These are phyloP conservation scores for Channa argus DNA, from an alignment of 2,113 vertebrate genomes.

Conservation along the genomic window DNA sequence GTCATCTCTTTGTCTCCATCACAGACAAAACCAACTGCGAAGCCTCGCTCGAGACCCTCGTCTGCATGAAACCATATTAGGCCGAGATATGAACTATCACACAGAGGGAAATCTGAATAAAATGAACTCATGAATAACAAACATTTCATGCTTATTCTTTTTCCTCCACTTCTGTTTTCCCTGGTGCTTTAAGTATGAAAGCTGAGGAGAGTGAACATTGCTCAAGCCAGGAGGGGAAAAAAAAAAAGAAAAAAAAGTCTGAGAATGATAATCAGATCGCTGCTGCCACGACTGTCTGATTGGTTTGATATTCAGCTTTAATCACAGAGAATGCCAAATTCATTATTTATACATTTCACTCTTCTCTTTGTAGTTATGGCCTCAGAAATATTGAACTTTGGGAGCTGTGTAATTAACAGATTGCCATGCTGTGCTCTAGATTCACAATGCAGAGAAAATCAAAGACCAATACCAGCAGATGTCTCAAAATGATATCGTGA, in stretches of 20 bases:
- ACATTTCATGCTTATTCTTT: conserved; percentile 29
- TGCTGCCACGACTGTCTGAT: conserved; percentile 51
- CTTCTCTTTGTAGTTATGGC: conserved; percentile 59
- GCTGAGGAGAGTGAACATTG: conserved; percentile 30
- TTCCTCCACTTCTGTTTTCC: conserved; percentile 36
- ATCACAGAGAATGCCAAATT: conserved; percentile 61
- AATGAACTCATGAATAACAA: conserved; percentile 62
- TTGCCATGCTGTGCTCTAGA: conserved; percentile 31
- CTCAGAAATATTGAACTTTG: conserved; percentile 62
- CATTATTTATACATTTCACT: conserved; percentile 70
- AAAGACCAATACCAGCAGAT: conserved; percentile 46
- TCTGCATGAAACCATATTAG: conserved; percentile 30
- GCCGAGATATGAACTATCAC: conserved; percentile 49
- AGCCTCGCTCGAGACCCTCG: conserved; percentile 19
- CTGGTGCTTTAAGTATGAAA: conserved; percentile 52
- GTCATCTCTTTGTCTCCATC: conserved; percentile 23
- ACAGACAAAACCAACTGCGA: background rate
- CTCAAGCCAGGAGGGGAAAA: conserved; percentile 17
- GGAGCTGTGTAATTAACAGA: conserved; percentile 56
- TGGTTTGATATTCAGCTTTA: conserved; percentile 73
- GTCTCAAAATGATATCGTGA: conserved; percentile 37
- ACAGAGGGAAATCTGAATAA: conserved; percentile 53
- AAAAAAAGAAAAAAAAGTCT: background rate
- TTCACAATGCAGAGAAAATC: conserved; percentile 31
- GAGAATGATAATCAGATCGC: conserved; percentile 61